Percentiles rank a stretch among this genome's conserved stretches.
Conservation (phyloP, 2,113 vertebrate species). For the Hippocampus guttulatus region DNA sequence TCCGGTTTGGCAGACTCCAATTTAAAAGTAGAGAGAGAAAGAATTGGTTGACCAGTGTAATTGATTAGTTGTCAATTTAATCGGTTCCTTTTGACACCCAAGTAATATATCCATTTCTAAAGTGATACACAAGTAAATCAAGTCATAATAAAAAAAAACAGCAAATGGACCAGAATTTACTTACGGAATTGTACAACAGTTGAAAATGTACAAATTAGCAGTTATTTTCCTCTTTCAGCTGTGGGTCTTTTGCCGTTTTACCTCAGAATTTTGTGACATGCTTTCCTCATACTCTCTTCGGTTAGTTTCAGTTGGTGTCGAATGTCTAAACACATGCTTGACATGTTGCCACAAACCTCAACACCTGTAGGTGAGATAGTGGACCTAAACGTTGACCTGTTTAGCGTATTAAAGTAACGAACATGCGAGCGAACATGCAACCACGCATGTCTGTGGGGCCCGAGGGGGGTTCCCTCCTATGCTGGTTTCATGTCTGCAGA, state of each 20-base stretch:
- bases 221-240: background rate
- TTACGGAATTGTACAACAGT: background rate
- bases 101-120: too few relatives aligned
- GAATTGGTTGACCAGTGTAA: background rate
- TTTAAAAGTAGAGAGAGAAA: background rate
- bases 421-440: constrained; percentile 9
- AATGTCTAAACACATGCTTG: constrained; percentile 17
- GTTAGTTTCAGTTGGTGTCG: constrained; percentile 37
- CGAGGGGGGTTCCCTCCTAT: constrained; percentile 29
- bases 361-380: constrained; percentile 22
- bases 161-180: background rate
- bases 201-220: background rate
- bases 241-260: constrained; percentile 4
- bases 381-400: constrained; percentile 35
- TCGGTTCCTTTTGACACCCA: too few relatives aligned
- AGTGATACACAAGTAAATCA: too few relatives aligned
- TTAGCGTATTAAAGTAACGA: constrained; percentile 20
- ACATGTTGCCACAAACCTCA: constrained; percentile 49
- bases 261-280: background rate
- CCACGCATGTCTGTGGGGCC: constrained; percentile 15
- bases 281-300: constrained; percentile 14
- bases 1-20: constrained; percentile 7
- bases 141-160: too few relatives aligned
- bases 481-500: constrained; percentile 19
- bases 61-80: too few relatives aligned